Base-by-base conservation (phyloP, 2,797 vertebrate genomes). In the Danio aesculapii region DNA sequence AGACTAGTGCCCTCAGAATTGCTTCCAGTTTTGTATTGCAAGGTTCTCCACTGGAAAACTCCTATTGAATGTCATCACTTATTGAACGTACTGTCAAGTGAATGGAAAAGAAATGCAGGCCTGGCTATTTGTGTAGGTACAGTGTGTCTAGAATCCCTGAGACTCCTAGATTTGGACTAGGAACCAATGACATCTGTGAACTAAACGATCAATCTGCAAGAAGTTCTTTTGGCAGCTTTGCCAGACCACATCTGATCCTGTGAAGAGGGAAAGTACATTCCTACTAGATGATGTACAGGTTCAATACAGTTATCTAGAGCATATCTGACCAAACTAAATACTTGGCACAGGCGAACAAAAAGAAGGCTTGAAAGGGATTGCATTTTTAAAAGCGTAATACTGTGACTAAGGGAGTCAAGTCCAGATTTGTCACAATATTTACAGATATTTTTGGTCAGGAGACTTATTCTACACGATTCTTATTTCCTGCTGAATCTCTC, bases 21-120 rank as follows among this genome's bases (percentile, higher is more conserved):
- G 66, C 66, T 86, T 82, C 84, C 86, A 89, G 90, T 82, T 74
- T 84, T 83, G 74, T 90, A 92, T 92, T 92, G 90, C 88, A 88
- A 71, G 64, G 59, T 72, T 76, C 84, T 83, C 77, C 77, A 86
- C 74, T 81, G 72, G 74, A 86, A 86, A 84, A 77, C 83, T 75
- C 59, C 7, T 39, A 66, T 67, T 73, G 63, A 85, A 74, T 47
- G 64, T 52, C 55, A 67, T 61, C 49, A 52, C 61, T 78, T 69
- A 72, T 73, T 84, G 68, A 76, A 82, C 61, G 64, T 81, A 75
- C 81, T 75, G 77, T 58, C 52, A 81, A 69, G 73, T 62, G 78
- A 41, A 75, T 85, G 52, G 30, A 46, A 68, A 46, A 74, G 81
- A 67, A 55, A 76, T 17, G 53, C 67, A 71, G 17, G 16, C 73